phyloP scores from a whole-genome alignment of 1,140 invertebrate genomes.

The Cherax quadricarinatus region DNA sequence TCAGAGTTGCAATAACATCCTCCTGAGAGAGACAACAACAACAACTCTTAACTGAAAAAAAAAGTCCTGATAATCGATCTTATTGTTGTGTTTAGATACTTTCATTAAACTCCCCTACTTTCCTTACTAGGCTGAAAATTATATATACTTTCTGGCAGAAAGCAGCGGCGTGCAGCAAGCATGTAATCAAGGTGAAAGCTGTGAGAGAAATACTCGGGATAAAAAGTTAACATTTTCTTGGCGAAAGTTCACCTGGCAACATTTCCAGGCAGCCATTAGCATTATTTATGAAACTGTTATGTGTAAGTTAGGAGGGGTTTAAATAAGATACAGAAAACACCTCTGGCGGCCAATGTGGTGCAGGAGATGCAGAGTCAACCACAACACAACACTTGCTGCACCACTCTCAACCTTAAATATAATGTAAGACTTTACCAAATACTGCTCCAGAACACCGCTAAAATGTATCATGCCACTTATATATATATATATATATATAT shows the following conservation, averaged over 20 bases:
- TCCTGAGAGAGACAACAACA: not conserved
- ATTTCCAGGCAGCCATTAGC: constrained; percentile 13
- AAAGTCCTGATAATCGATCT: not conserved
- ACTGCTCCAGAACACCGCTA: too few relatives aligned
- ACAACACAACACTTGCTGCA: too few relatives aligned
- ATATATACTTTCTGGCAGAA: not conserved
- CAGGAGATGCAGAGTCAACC: too few relatives aligned
- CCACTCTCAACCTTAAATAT: too few relatives aligned
- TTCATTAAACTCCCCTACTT: not conserved
- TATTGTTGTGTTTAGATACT: not conserved
- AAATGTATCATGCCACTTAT: too few relatives aligned
- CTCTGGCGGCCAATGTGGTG: not conserved
- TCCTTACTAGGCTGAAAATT: not conserved
- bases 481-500: too few relatives aligned
- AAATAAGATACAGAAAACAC: constrained; percentile 11
- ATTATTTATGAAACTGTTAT: constrained; percentile 17
- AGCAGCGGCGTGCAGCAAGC: not conserved
- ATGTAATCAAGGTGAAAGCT: constrained; percentile 1
- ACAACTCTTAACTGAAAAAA: not conserved
- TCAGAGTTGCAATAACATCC: not conserved
- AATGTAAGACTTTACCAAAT: too few relatives aligned
- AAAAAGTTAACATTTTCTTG: not conserved
- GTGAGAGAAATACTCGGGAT: not conserved
- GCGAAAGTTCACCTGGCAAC: constrained; percentile 4
- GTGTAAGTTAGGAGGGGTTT: constrained; percentile 18